These are phyloP conservation scores for Heteronetta atricapilla DNA, from an alignment of 2,113 vertebrate genomes.

Conservation along the genomic window DNA sequence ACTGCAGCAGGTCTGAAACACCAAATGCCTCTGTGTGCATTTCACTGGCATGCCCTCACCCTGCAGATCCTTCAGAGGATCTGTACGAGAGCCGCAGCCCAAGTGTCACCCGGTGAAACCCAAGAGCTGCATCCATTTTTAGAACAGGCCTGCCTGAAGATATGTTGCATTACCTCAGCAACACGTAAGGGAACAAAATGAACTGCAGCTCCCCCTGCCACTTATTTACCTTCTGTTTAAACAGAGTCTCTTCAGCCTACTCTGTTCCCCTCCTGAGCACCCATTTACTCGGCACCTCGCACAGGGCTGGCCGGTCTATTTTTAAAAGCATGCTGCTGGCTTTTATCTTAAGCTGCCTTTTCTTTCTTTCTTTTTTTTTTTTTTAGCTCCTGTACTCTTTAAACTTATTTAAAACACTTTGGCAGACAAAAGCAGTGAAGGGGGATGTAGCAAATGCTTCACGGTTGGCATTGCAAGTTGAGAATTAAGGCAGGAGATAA, in stretches of 20 bases:
- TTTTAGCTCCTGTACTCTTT: not conserved
- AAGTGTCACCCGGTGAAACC: conserved; percentile 27
- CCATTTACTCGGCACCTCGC: not conserved
- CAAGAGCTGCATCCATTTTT: conserved; percentile 59
- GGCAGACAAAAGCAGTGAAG: conserved; percentile 1
- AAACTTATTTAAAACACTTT: conserved; percentile 29
- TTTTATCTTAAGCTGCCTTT: conserved; percentile 51
- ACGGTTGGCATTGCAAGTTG: not conserved
- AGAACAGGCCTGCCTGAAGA: conserved; percentile 4
- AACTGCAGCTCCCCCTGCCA: conserved; percentile 42
- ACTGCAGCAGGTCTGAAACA: not conserved
- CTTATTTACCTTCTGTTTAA: conserved; percentile 52
- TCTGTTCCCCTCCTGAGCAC: not conserved
- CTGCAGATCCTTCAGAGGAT: not conserved
- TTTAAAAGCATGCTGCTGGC: conserved; percentile 67
- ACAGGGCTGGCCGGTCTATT: conserved; percentile 39
- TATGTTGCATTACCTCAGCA: conserved; percentile 50
- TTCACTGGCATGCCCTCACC: accelerated
- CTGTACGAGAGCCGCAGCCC: not conserved
- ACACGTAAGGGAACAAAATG: conserved; percentile 49
- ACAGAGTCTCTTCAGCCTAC: not conserved
- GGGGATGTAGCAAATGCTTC: not conserved
- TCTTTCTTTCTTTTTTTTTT: not conserved
- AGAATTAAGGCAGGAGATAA: not conserved
- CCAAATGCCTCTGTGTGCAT: not conserved